phyloP scores from a whole-genome alignment of 2,113 vertebrate species.

The Glaucidium brasilianum region DNA sequence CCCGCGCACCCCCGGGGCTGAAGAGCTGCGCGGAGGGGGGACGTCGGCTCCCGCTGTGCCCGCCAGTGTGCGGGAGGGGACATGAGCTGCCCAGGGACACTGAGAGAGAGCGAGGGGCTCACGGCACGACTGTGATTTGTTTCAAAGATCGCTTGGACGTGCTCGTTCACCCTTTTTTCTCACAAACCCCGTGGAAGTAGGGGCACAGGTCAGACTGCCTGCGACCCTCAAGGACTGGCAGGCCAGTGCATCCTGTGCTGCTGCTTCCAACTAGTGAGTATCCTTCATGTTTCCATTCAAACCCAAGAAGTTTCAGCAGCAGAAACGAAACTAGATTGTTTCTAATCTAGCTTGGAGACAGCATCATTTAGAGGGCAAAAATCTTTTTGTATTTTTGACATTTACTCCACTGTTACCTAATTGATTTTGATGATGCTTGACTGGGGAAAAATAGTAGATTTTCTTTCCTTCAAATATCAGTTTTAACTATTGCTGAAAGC shows the following conservation, averaged over 20 bases:
- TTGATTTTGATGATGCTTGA: not conserved
- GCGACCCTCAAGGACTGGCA: rapidly evolving
- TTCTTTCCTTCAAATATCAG: not conserved
- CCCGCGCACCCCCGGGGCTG: not conserved
- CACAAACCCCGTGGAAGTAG: not conserved
- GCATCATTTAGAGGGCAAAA: not conserved
- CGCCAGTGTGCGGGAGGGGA: rapidly evolving
- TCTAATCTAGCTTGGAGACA: not conserved
- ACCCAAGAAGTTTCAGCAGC: not conserved
- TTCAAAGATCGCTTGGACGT: rapidly evolving
- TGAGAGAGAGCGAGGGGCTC: not conserved
- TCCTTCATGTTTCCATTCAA: not conserved
- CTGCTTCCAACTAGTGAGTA: not conserved
- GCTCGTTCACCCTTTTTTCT: not conserved
- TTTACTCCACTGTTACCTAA: not conserved
- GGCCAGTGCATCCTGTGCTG: rapidly evolving
- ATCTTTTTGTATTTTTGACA: not conserved
- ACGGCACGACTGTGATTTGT: rapidly evolving
- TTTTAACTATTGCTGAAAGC: not conserved
- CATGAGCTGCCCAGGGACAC: no score
- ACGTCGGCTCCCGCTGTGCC: no score
- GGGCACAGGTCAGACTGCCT: not conserved
- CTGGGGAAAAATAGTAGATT: not conserved
- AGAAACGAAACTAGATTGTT: not conserved
- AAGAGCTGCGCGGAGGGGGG: rapidly evolving